Evolutionary conservation across 2,888 invertebrate genomes (phyloP), one percentile per base, ranked within the genome.

Genomic region (Caenorhabditis panamensis): DNA sequence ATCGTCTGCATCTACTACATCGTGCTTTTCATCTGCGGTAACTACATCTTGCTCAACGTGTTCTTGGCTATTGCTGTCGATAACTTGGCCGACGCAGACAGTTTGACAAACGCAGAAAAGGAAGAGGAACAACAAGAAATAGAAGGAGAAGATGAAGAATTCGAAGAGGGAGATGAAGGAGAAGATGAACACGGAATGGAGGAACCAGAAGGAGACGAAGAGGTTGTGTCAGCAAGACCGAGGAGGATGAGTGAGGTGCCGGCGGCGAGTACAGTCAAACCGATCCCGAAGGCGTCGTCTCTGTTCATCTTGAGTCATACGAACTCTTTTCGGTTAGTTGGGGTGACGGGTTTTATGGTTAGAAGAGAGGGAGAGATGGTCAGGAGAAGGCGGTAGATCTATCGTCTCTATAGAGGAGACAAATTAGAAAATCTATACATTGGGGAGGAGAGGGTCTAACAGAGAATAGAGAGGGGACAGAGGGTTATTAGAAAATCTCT

Each of bases 1-100:
- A 90, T 98, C 97, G 93, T 96, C 96, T 87, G 84, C 81, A 93
- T 97, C 90, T 99, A 99, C 93, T 99, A 99, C 93, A 98, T 99
- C 92, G 95, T 99, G 91, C 94, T 99, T 92, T 97, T 98, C 93
- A 94, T 99, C 92, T 98, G 99, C 93, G 99, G 99, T 92, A 99
- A 99, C 94, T 99, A 99, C 93, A 99, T 99, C 84, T 94, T 99
- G 93, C 95, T 99, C 91, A 99, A 99, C 93, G 99, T 99, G 92
- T 99, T 99, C 95, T 96, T 99, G 96, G 99, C 99, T 94, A 99
- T 99, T 94, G 99, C 99, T 93, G 99, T 93, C 82, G 99, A 99
- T 93, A 99, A 99, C 93, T 95, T 99, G 94, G 98, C 99, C 91
- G 99, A 99, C 92, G 99, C 99, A 22, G 95, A 97, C 93, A 99